Conservation (phyloP, 2,113 vertebrate genomes). For the Sula dactylatra region DNA sequence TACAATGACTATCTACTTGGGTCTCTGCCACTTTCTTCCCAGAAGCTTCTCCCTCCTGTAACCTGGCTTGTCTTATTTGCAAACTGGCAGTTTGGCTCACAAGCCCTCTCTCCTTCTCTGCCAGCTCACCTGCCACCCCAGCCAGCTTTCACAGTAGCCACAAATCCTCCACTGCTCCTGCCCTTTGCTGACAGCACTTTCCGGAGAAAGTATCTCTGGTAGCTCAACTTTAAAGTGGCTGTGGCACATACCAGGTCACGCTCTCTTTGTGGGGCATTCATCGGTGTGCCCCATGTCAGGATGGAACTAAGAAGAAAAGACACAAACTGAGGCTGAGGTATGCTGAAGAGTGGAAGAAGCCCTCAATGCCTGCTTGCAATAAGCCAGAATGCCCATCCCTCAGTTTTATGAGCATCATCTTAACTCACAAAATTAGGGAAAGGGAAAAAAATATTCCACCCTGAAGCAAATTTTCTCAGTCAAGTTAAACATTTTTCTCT, state of each 20-base stretch:
- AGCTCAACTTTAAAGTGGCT: neutral
- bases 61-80: neutral
- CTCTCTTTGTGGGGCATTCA: neutral
- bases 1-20: neutral
- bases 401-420: slow-evolving; percentile 49
- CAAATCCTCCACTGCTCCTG: neutral
- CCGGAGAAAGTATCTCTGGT: neutral
- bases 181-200: neutral
- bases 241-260: neutral
- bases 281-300: neutral
- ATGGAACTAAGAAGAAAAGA: neutral
- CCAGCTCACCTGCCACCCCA: neutral
- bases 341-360: neutral
- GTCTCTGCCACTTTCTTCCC: slow-evolving; percentile 22
- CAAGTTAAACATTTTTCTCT: slow-evolving; percentile 53
- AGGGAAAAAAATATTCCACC: neutral
- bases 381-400: slow-evolving; percentile 26
- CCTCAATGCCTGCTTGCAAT: neutral
- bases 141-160: neutral
- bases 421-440: neutral
- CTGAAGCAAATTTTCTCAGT: slow-evolving; percentile 49
- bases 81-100: neutral
- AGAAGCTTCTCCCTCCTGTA: neutral
- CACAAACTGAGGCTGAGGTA: neutral
- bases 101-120: neutral